These are phyloP conservation scores for Popillia japonica DNA, from an alignment of 1,140 invertebrate genomes.

Conservation along the genomic window DNA sequence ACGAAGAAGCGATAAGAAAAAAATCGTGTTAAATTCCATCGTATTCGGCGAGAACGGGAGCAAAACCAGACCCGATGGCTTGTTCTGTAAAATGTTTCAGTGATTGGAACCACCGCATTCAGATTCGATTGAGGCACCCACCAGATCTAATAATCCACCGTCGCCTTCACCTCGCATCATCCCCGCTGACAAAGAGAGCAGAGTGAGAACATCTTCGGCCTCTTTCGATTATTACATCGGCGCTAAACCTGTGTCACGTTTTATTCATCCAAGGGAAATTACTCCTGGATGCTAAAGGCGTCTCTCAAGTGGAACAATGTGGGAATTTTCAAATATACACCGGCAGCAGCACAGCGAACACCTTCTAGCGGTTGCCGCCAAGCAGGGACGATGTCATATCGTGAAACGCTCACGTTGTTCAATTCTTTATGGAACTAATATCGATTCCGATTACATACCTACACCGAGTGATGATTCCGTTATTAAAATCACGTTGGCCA, in stretches of 20 bases:
- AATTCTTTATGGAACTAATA: constrained; percentile 29
- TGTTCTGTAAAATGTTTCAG: constrained; percentile 39
- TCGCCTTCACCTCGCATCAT: neutral
- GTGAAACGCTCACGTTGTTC: constrained; percentile 2
- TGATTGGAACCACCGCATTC: constrained; percentile 41
- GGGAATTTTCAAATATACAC: constrained; percentile 38
- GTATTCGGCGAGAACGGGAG: constrained; percentile 11
- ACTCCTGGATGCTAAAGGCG: constrained; percentile 38
- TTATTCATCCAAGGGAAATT: constrained; percentile 44
- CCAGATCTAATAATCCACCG: constrained; percentile 41
- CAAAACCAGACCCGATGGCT: constrained; percentile 25
- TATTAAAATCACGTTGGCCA: constrained; percentile 32
- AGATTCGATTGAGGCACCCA: constrained; percentile 40
- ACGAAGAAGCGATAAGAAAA: constrained; percentile 20
- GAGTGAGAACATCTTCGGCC: constrained; percentile 28
- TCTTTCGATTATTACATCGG: constrained; percentile 40
- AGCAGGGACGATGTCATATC: neutral
- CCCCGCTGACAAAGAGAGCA: neutral
- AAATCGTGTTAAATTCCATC: constrained; percentile 32
- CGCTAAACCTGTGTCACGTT: constrained; percentile 42
- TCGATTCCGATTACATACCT: constrained; percentile 26
- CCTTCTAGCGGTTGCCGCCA: neutral
- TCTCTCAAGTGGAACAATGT: constrained; percentile 36
- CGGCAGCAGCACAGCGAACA: neutral
- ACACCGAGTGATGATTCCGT: neutral